Conservation (phyloP, 2,113 vertebrate genomes). For the Silurus asotus region DNA sequence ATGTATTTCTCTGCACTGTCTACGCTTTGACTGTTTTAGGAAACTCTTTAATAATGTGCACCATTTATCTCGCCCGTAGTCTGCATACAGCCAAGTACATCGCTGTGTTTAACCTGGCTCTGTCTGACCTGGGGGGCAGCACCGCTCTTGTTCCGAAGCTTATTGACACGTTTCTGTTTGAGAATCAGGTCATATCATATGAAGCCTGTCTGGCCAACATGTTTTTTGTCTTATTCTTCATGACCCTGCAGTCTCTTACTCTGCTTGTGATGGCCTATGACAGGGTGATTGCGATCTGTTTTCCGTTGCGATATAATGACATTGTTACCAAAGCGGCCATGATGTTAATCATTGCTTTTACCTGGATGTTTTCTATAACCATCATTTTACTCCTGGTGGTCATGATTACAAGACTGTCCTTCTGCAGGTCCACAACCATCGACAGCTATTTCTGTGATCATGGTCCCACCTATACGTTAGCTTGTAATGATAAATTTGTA, state of each 20-base stretch:
- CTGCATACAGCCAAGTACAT: slow-evolving; percentile 71
- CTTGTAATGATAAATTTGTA: slow-evolving; percentile 63
- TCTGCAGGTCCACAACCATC: slow-evolving; percentile 61
- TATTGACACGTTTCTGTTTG: slow-evolving; percentile 67
- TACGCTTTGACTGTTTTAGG: slow-evolving; percentile 60
- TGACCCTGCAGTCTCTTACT: slow-evolving; percentile 68
- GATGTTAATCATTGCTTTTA: slow-evolving; percentile 52
- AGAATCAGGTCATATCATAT: slow-evolving; percentile 60
- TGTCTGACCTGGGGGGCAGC: slow-evolving; percentile 66
- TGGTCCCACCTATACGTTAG: slow-evolving; percentile 54
- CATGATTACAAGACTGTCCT: slow-evolving; percentile 60
- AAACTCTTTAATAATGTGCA: slow-evolving; percentile 52
- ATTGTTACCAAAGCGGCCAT: slow-evolving; percentile 63
- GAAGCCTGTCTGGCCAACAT: slow-evolving; percentile 61
- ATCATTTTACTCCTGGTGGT: neutral
- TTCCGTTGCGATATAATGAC: slow-evolving; percentile 59
- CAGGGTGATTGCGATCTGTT: slow-evolving; percentile 69
- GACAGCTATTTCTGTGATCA: slow-evolving; percentile 68
- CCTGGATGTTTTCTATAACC: slow-evolving; percentile 56
- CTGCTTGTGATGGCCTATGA: slow-evolving; percentile 69
- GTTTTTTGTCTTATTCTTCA: slow-evolving; percentile 67
- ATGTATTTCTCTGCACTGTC: slow-evolving; percentile 63
- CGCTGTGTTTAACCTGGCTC: slow-evolving; percentile 68
- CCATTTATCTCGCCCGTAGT: slow-evolving; percentile 37
- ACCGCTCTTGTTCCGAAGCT: slow-evolving; percentile 69